A percentile compares a stretch with the other conserved stretches of the same genome.
phyloP scores from a whole-genome alignment of 1,140 invertebrate genomes.

The Drosophila subpulchrella region DNA sequence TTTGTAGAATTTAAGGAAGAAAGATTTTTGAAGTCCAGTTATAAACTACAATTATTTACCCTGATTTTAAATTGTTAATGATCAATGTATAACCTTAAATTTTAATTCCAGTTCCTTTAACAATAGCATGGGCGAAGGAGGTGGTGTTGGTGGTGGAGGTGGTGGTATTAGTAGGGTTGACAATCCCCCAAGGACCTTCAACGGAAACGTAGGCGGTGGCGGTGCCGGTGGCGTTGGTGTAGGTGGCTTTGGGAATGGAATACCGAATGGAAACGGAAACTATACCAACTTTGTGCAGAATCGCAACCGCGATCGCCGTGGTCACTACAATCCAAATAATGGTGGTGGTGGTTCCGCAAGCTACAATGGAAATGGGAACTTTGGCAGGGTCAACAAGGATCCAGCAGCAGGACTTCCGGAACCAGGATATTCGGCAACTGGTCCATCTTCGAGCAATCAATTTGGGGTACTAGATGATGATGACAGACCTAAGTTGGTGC shows the following conservation, averaged over 20 bases:
- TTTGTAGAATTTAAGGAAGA: no score
- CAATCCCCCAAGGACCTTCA: conserved; percentile 1
- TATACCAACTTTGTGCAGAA: conserved; percentile 70
- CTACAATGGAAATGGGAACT: not conserved
- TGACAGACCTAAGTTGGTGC: conserved; percentile 91
- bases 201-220: conserved; percentile 8
- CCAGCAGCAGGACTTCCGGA: not conserved
- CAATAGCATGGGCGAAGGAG: conserved; percentile 34
- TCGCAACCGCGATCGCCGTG: conserved; percentile 74
- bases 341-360: conserved; percentile 7
- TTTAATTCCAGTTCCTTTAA: conserved; percentile 3
- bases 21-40: no score
- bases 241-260: conserved; percentile 14
- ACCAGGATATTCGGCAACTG: not conserved
- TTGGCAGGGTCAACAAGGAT: not conserved
- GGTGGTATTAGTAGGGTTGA: not conserved
- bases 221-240: not conserved
- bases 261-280: conserved; percentile 30
- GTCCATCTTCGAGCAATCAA: conserved; percentile 1
- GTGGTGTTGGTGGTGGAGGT: conserved; percentile 1
- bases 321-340: conserved; percentile 72
- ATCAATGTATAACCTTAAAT: not conserved
- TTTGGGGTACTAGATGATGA: conserved; percentile 85
- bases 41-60: no score
- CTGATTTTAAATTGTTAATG: not conserved